phyloP scores from a whole-genome alignment of 2,113 vertebrate species.

The Talpa occidentalis region DNA sequence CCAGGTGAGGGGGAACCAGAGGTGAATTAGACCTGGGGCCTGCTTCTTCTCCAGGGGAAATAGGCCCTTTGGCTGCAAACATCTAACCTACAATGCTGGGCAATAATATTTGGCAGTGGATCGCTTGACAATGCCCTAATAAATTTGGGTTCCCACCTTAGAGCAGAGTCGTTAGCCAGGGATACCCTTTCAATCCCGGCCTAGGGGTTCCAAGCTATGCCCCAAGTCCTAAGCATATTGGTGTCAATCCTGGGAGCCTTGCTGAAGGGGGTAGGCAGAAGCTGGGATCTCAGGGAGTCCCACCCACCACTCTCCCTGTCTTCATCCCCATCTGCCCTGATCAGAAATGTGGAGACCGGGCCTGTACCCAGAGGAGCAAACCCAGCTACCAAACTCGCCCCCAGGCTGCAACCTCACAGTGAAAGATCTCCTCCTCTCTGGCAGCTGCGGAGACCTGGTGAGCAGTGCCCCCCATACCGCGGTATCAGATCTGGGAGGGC shows the following conservation, averaged over 20 bases:
- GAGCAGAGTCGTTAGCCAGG: not conserved
- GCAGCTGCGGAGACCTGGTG: constrained; percentile 87
- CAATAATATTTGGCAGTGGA: not conserved
- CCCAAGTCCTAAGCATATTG: not conserved
- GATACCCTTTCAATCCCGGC: not conserved
- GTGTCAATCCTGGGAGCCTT: not conserved
- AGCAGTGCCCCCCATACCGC: constrained; percentile 60
- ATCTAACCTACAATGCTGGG: not conserved
- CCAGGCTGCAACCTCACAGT: constrained; percentile 87
- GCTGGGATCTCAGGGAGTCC: not conserved
- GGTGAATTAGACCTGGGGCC: not conserved
- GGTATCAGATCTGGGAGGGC: not conserved
- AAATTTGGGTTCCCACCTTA: not conserved
- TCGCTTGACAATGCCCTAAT: not conserved
- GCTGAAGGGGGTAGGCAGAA: not conserved
- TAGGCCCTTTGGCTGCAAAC: not conserved
- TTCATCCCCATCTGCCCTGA: not conserved
- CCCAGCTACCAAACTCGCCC: not conserved
- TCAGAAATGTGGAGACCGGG: constrained; percentile 88
- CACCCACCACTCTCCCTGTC: not conserved
- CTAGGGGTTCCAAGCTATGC: not conserved
- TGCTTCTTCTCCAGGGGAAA: not conserved
- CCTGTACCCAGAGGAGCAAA: constrained; percentile 66
- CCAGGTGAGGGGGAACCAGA: not conserved
- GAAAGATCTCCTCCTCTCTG: constrained; percentile 93